Evolutionary conservation across 2,888 invertebrate genomes (phyloP).

Genomic region (Elmis aenea): DNA sequence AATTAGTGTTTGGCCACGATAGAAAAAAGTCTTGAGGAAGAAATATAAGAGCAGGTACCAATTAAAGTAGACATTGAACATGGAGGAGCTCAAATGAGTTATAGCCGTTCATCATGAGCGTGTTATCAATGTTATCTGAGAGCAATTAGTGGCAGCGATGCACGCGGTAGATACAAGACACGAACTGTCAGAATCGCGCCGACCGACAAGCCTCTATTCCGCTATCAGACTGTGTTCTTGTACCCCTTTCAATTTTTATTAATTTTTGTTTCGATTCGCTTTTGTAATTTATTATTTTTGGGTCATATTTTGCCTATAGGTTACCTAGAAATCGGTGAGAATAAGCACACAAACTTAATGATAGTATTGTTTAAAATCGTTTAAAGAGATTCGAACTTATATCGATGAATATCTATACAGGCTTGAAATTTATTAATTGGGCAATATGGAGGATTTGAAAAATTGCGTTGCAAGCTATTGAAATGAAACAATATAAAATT

Average conservation of each 20-base stretch:
- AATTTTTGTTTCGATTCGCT: constrained; percentile 6
- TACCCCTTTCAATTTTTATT: constrained; percentile 4
- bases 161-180: constrained; percentile 37
- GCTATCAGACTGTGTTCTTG: constrained; percentile 8
- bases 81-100: constrained; percentile 32
- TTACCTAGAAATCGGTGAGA: too few relatives aligned
- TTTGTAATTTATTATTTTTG: too few relatives aligned
- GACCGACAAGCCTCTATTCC: constrained; percentile 19
- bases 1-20: background rate
- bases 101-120: constrained; percentile 34
- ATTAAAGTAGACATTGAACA: constrained; percentile 34
- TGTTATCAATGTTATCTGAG: constrained; percentile 38
- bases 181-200: constrained; percentile 38
- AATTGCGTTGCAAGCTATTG: too few relatives aligned
- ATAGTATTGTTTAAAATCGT: too few relatives aligned
- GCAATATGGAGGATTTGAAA: too few relatives aligned
- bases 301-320: too few relatives aligned
- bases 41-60: constrained; percentile 30
- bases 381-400: too few relatives aligned
- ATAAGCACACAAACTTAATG: too few relatives aligned
- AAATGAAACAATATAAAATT: too few relatives aligned
- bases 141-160: constrained; percentile 39
- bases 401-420: too few relatives aligned
- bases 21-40: constrained; percentile 1
- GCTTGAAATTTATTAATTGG: too few relatives aligned